Percentiles rank a stretch among this genome's conserved stretches.
Evolutionary conservation across 2,888 invertebrate genomes (phyloP).

Genomic region (Euzophera pinguis): DNA sequence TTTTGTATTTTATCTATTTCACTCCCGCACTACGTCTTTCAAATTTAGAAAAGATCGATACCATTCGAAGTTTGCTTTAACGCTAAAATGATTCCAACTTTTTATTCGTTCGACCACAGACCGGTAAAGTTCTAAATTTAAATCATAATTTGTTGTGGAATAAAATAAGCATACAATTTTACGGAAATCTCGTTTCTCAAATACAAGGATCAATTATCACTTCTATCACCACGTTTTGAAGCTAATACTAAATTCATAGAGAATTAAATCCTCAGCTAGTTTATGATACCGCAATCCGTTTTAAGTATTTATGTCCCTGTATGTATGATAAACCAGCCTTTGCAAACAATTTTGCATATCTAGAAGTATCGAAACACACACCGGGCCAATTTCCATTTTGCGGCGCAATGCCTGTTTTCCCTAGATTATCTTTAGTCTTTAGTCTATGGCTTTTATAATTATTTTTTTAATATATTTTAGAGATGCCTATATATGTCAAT

Average conservation of each 20-base stretch:
- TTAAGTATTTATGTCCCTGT: conserved; percentile 28
- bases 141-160: too few species aligned
- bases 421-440: neutral
- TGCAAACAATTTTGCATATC: conserved; percentile 38
- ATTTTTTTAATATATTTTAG: neutral
- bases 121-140: too few species aligned
- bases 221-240: neutral
- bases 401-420: conserved; percentile 1
- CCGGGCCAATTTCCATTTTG: conserved; percentile 4
- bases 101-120: too few species aligned
- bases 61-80: too few species aligned
- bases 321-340: conserved; percentile 28
- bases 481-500: too few species aligned
- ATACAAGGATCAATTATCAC: neutral
- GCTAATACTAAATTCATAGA: neutral
- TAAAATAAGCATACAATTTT: too few species aligned
- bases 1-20: too few species aligned
- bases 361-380: conserved; percentile 15
- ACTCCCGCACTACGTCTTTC: too few species aligned
- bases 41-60: too few species aligned
- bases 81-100: too few species aligned
- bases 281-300: neutral
- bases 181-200: neutral
- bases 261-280: conserved; percentile 2
- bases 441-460: neutral